phyloP scores from a whole-genome alignment of 1,140 invertebrate species.

The Drosophila rufa region DNA sequence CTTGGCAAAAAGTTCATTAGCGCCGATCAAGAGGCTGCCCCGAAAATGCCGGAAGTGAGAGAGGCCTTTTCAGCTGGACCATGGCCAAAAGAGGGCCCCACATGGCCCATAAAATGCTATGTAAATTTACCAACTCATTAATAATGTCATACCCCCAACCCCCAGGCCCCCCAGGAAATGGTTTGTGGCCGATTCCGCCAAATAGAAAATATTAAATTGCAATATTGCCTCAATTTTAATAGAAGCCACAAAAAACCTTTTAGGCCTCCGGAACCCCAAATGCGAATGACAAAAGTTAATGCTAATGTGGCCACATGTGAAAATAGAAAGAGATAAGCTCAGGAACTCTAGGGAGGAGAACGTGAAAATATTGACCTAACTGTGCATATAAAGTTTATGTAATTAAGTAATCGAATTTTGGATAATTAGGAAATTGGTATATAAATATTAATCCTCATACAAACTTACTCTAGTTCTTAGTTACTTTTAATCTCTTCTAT shows the following conservation, averaged over 20 bases:
- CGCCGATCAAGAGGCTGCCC: constrained; percentile 59
- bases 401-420: neutral
- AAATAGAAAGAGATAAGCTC: constrained; percentile 11
- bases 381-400: too few species aligned
- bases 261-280: constrained; percentile 53
- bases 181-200: constrained; percentile 22
- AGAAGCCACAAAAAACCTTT: constrained; percentile 70
- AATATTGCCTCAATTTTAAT: constrained; percentile 62
- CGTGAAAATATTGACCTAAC: neutral
- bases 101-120: constrained; percentile 58
- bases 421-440: neutral
- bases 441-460: too few species aligned
- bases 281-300: constrained; percentile 69
- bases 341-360: constrained; percentile 24
- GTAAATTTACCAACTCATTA: constrained; percentile 58
- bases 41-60: constrained; percentile 37
- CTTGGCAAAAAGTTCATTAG: constrained; percentile 73
- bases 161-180: constrained; percentile 33
- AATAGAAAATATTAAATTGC: constrained; percentile 62
- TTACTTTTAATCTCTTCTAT: neutral
- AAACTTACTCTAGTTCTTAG: neutral
- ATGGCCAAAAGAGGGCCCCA: constrained; percentile 33
- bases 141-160: constrained; percentile 43
- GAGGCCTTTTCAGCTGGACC: constrained; percentile 10
- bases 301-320: constrained; percentile 37